Percentiles rank a stretch among this genome's conserved stretches.
These are phyloP conservation scores for Vulpes vulpes DNA, from an alignment of 2,113 vertebrate genomes.

Conservation along the genomic window DNA sequence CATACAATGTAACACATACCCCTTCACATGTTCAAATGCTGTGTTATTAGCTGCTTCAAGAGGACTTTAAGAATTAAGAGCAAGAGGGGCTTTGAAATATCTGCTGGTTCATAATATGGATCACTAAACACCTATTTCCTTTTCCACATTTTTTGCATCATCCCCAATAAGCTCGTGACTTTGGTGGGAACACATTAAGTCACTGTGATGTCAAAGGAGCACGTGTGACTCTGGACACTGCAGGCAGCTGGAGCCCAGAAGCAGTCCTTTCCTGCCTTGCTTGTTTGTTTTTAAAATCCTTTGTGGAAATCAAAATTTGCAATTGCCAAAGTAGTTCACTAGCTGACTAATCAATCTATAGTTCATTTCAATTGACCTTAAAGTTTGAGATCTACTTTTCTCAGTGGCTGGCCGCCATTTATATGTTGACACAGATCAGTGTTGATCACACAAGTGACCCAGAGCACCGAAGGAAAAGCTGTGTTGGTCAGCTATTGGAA, in stretches of 20 bases:
- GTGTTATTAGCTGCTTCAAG: not conserved
- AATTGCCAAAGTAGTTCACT: conserved; percentile 35
- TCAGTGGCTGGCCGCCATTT: conserved; percentile 72
- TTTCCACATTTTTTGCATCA: not conserved
- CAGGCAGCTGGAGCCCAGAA: not conserved
- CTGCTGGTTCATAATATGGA: not conserved
- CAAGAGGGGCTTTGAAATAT: not conserved
- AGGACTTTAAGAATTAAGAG: conserved; percentile 36
- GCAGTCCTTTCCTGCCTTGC: not conserved
- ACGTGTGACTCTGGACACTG: fast-evolving
- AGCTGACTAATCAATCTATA: conserved; percentile 50
- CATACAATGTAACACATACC: not conserved
- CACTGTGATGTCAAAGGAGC: not conserved
- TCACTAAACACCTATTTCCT: not conserved
- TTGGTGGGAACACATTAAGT: not conserved
- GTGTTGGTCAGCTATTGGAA: not conserved
- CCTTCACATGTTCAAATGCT: not conserved
- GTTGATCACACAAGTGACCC: conserved; percentile 37
- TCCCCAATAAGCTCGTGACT: not conserved
- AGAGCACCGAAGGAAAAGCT: conserved; percentile 36
- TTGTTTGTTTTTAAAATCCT: conserved; percentile 59
- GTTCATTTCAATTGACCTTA: conserved; percentile 73
- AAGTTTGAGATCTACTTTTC: conserved; percentile 71
- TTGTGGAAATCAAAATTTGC: conserved; percentile 39
- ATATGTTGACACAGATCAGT: conserved; percentile 75